Base-by-base conservation (phyloP, 2,797 vertebrate species). In the Helicolenus hilgendorfi region DNA sequence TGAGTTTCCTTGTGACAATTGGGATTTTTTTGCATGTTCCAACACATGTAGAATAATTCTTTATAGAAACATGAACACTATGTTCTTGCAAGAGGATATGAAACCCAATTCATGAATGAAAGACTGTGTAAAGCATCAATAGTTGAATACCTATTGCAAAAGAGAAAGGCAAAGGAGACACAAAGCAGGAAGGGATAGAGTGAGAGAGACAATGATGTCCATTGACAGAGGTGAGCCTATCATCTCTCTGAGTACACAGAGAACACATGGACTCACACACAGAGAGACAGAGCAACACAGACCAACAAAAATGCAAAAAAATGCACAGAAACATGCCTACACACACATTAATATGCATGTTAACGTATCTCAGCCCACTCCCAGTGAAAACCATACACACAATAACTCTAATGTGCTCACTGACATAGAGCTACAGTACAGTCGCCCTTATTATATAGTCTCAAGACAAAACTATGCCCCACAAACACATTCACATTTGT, bases 181-280 rank as follows among this genome's bases (percentile, higher is more conserved):
- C 41, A 76, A 83, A 84, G 75, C 29, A 76, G n/a, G 38, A 56
- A 7, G 33, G 11, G 38, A 68, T 3, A 36, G 18, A 73, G 38
- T 1, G 79, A 81, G 31, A 68, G 69, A 31, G 22, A 96, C 90
- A 95, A 96, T 85, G 89, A 87, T 83, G 35, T 72, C 80, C 87
- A 95, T 94, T 95, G 85, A 96, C 31, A 78, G 91, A 94, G 79
- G 83, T 89, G 78, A 90, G 78, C 81, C 83, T 79, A 74, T 73
- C 72, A 68, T 84, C 53, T 76, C 72, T 81, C 56, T 60, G 80
- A 90, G 69, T 65, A 73, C 55, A 83, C 72, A 81, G n/a, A 35
- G 56, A 83, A 86, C 75, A 89, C 63, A 83, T 72, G 77, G 55
- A 72, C 33, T 78, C 78, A 79, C 72, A 55, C 22, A 35, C 62